Conservation (phyloP, 2,797 vertebrate species). For the Cichlasoma orientale region DNA sequence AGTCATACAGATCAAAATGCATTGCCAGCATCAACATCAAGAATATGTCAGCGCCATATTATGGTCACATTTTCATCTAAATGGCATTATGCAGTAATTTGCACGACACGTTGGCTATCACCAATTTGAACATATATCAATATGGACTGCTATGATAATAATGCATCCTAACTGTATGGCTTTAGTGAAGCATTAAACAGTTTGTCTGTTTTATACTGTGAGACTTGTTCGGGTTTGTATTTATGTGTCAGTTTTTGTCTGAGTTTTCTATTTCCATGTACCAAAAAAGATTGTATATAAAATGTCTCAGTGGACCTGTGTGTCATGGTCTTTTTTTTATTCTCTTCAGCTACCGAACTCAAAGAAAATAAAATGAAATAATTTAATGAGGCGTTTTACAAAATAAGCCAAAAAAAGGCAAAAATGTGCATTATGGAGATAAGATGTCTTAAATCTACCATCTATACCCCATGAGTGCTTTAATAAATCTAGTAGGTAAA, state of each 20-base stretch:
- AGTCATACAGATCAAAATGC: slow-evolving; percentile 49
- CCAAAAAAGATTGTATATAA: slow-evolving; percentile 80
- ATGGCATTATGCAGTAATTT: slow-evolving; percentile 2
- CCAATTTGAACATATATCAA: slow-evolving; percentile 8
- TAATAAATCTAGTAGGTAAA: neutral
- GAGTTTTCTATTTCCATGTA: slow-evolving; percentile 77
- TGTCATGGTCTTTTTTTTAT: slow-evolving; percentile 31
- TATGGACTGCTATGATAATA: slow-evolving; percentile 4
- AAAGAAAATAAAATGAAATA: neutral
- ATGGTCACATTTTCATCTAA: neutral
- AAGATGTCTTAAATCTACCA: neutral
- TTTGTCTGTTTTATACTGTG: slow-evolving; percentile 76
- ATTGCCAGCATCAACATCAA: neutral
- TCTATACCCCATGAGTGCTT: neutral
- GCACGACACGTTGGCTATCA: neutral
- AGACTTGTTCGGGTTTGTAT: slow-evolving; percentile 78
- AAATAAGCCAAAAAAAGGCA: neutral
- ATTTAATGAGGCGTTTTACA: neutral
- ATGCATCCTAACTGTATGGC: slow-evolving; percentile 52
- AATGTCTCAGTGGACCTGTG: slow-evolving; percentile 59
- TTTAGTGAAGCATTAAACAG: slow-evolving; percentile 56
- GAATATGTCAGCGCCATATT: neutral
- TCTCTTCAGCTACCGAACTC: neutral
- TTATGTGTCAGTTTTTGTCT: slow-evolving; percentile 78
- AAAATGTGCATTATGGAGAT: neutral